Evolutionary conservation across 2,797 vertebrate species (phyloP), one percentile per base, ranked within the genome.

Genomic region (Florisuga fusca): DNA sequence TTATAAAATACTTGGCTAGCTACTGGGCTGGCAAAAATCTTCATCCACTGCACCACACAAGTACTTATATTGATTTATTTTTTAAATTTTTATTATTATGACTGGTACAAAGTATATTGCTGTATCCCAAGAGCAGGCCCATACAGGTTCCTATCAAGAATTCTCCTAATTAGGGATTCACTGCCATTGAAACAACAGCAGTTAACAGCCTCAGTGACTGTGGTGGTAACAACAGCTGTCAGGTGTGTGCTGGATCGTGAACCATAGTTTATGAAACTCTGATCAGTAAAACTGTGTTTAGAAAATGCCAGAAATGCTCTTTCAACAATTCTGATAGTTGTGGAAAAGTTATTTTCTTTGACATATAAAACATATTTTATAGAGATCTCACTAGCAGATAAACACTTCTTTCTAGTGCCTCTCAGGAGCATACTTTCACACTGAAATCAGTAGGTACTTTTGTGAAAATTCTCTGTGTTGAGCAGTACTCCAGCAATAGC

Each of bases 261-360:
- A 91, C 90, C 59, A 34, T 89, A 16, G 88, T 87, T 92, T 87
- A 63, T 74, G 45, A 67, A 94, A 71, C 36, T 81, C 66, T 90
- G 82, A 33, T 10, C 29, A 31, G 16, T 69, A 29, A 67, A 88
- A 74, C 62, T 84, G 31, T 6, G 1, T 69, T 90, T 87, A 64
- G 51, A 90, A 81, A 59, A 41, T 9, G 18, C 68, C 48, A 91
- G 74, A 84, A 97, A 93, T 75, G 22, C 3, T 84, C 59, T 71
- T 82, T 66, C 67, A 86, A 74, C 13, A 80, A 33, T 87, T 85
- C 64, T 90, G 45, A 58, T 74, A 45, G 54, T 84, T 50, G 29
- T 26, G 33, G 31, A 81, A 74, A 93, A 67, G 19, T 64, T 81
- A 34, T 84, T 88, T 84, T 62, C 54, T 90, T 45, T 83, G 54